Conservation (phyloP, 1,140 invertebrate genomes). For the Lepidurus packardi region DNA sequence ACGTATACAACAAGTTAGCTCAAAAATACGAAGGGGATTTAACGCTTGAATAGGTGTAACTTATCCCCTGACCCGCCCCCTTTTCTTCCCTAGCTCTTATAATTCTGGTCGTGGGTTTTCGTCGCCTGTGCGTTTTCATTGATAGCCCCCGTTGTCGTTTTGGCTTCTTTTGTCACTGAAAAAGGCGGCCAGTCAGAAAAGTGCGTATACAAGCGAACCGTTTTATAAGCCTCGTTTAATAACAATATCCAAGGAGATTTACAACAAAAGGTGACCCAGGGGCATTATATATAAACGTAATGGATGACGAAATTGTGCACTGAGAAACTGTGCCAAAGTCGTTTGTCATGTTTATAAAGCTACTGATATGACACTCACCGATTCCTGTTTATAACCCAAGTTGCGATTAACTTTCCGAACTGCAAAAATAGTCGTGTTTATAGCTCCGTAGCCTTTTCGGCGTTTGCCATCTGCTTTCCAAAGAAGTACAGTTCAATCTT, state of each 20-base stretch:
- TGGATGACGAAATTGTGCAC: neutral
- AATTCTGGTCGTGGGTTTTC: slow-evolving; percentile 14
- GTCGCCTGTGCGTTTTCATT: neutral
- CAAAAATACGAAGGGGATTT: neutral
- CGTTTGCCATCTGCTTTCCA: neutral
- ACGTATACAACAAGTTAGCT: slow-evolving; percentile 15
- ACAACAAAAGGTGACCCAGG: neutral
- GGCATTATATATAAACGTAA: neutral
- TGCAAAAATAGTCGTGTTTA: neutral
- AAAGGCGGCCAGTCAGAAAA: slow-evolving; percentile 12
- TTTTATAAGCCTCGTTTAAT: slow-evolving; percentile 12
- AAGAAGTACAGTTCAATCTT: neutral
- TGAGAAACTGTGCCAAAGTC: neutral
- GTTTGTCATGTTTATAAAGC: neutral
- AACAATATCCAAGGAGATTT: neutral
- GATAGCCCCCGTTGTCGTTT: neutral
- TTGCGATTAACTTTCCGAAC: neutral
- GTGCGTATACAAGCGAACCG: neutral
- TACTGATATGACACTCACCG: neutral
- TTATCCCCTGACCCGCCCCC: slow-evolving; percentile 8
- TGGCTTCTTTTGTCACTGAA: neutral
- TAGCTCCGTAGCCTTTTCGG: neutral
- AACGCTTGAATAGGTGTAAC: slow-evolving; percentile 12
- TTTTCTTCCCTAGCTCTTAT: neutral
- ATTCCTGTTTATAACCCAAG: neutral